Base-by-base conservation (phyloP, 53 echinoderm and acorn worm species). In the Mesocentrotus franciscanus region DNA sequence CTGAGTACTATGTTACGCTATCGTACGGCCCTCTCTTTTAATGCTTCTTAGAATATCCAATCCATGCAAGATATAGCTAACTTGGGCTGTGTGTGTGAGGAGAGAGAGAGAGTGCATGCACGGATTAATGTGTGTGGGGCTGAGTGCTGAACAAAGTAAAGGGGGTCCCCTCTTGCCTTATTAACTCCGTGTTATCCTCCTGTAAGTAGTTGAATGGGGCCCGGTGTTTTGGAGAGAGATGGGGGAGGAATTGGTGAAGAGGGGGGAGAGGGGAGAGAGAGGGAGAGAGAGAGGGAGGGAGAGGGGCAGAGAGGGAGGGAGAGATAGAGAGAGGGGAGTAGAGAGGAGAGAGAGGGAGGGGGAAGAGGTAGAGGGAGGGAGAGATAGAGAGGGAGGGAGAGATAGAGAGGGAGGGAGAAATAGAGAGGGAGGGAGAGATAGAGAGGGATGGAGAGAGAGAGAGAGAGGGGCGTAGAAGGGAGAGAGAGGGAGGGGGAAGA, bases 1-100 rank as follows among this genome's bases (percentile, higher is more conserved):
- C 59, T 90, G 30, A 16, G 55, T 90, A 14, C 90, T 61, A 27
- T 60, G 60, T 90, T 90, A 90, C 90, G 9, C 90, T 85, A 49
- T 49, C 20, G 24, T 18, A 55, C 85, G 6, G 20, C 85, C 85
- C 49, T 55, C 85, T 49, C n/a, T 30, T 76, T 76, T 32, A 32
- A 2, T 33, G 76, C 76, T 76, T 76, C 76, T 85, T 18, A 22
- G 85, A 85, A 85, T 79, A 36, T n/a, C n/a, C n/a, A 13, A 78
- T 33, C 35, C 35, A 5, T 22, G 24, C 22, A 22, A 3, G 29
- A 56, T 56, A 56, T 85, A 55, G 56, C 49, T 55, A 42, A 85
- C 85, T 85, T 56, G 29, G 49, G 56, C 10, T 85, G 56, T 85
- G 85, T 85, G 85, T 85, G 85, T 49, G 85, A 85, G 56, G 10